Evolutionary conservation across 2,113 vertebrate species (phyloP), one percentile per base, ranked within the genome.

Genomic region (Bungarus multicinctus): DNA sequence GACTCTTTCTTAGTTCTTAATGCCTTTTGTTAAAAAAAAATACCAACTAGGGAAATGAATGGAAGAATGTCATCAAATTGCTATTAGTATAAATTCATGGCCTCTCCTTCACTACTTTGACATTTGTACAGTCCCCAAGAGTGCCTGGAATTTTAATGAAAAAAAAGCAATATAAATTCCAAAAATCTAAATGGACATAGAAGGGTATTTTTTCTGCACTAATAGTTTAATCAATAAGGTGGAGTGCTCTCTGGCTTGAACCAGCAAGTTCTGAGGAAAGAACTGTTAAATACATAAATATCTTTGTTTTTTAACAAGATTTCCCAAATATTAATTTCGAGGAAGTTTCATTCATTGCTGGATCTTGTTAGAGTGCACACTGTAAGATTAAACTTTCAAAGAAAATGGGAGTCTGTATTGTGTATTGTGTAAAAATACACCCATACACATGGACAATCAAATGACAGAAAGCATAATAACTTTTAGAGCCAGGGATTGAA

Each of bases 101-200:
- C 88, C 90, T 52, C 81, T 88, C 54, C 25, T 58, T 60, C 87
- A 91, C 81, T 94, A 94, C 50, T 88, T 69, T 12, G 95, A 96
- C 93, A 92, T 94, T 88, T 45, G 96, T 97, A 96, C 90, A 91
- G 3, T 91, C 96, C 97, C 89, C 85, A 93, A 97, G 97, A 97
- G 97, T 98, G 97, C 97, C 97, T 98, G 95, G 95, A 98, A 97
- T 96, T 92, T 97, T 97, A 96, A 95, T 90, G 93, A 94, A 94
- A 39, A 89, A 96, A 95, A 97, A 97, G 97, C 98, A 98, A 97
- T 98, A 98, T 96, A 95, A 96, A 95, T 96, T 97, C 93, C 93
- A 95, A 96, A 97, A 96, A 96, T 74, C 94, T 93, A 91, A 95
- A 92, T 94, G 93, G 93, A 96, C 90, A 94, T 96, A 96, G 95